These are phyloP conservation scores for Loriculus beryllinus DNA, from an alignment of 2,797 vertebrate genomes.

Conservation along the genomic window DNA sequence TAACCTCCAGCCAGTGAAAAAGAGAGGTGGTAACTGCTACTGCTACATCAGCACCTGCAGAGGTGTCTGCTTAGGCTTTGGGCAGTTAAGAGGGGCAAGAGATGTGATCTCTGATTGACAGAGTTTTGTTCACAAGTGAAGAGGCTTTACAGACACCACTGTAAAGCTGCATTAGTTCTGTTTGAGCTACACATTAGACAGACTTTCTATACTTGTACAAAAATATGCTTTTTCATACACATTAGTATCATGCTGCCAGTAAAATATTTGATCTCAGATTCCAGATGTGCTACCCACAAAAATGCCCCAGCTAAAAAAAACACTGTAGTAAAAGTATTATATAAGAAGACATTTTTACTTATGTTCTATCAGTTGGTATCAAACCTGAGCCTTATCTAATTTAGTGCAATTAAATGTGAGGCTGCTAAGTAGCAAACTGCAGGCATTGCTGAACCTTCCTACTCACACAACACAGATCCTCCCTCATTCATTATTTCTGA, in stretches of 20 bases:
- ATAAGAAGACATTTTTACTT: neutral
- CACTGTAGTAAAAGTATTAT: neutral
- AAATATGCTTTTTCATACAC: neutral
- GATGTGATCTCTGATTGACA: neutral
- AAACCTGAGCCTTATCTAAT: neutral
- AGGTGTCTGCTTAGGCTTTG: neutral
- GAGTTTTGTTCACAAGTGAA: neutral
- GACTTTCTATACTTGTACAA: neutral
- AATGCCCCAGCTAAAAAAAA: neutral
- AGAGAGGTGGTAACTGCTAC: neutral
- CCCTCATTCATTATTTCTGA: conserved; percentile 5
- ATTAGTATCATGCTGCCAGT: neutral
- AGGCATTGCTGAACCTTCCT: neutral
- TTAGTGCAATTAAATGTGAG: neutral
- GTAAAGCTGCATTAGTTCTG: neutral
- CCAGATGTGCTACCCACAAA: neutral
- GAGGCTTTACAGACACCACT: neutral
- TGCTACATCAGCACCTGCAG: neutral
- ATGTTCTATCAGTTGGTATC: neutral
- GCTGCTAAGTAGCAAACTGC: neutral
- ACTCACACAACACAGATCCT: neutral
- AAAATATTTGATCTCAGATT: neutral
- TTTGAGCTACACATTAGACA: neutral
- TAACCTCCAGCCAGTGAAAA: neutral
- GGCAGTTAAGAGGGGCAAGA: neutral